A percentile compares a stretch with the other conserved stretches of the same genome.
Evolutionary conservation across 2,113 vertebrate genomes (phyloP).

Genomic region (Lontra canadensis): DNA sequence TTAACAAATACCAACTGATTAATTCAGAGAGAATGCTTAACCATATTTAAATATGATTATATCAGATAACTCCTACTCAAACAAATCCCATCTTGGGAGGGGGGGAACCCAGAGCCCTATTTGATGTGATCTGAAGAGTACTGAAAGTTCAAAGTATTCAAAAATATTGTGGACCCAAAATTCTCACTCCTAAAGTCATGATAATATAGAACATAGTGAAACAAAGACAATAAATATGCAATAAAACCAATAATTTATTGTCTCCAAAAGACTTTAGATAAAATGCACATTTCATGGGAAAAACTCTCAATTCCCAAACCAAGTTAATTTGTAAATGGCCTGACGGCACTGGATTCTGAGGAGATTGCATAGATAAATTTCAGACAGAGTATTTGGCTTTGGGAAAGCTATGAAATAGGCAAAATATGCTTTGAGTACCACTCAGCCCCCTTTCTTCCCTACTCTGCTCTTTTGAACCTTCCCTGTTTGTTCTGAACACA

Average conservation of each 20-base stretch:
- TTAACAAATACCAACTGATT: constrained; percentile 68
- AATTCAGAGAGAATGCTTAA: constrained; percentile 51
- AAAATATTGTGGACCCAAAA: neutral
- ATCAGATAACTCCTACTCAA: neutral
- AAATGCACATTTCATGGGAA: neutral
- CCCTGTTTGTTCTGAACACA: neutral
- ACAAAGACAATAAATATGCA: neutral
- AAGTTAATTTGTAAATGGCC: neutral
- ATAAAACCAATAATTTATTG: neutral
- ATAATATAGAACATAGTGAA: neutral
- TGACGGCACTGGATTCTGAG: neutral
- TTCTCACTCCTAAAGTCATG: neutral
- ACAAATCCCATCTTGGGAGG: neutral
- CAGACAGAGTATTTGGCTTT: neutral
- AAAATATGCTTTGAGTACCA: neutral
- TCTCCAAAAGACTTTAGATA: constrained; percentile 5
- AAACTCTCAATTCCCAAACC: neutral
- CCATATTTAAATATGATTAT: neutral
- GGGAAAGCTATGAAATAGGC: neutral
- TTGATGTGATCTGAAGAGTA: neutral
- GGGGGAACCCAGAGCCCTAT: neutral
- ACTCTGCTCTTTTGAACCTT: neutral
- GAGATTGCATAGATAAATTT: neutral
- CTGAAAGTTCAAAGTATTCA: neutral
- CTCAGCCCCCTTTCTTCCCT: neutral